Base-by-base conservation (phyloP, 2,888 invertebrate genomes). In the Ernsta delagoae region DNA sequence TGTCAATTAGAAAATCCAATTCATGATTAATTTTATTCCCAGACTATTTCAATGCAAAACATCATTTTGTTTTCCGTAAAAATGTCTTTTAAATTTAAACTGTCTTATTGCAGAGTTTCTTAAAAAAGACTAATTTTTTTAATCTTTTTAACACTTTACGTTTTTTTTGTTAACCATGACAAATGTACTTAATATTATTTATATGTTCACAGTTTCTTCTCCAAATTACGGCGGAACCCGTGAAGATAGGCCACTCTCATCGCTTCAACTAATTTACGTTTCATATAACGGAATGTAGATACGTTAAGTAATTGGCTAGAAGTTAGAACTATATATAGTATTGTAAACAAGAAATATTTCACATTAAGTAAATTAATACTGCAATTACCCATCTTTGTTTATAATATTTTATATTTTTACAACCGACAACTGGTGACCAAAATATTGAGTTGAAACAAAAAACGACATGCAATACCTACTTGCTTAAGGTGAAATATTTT, bases 171-270 rank as follows among this genome's bases (percentile, higher is more conserved):
- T 24, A 43, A 59, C 3, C 3, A 24, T 9, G 11, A 24, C 11
- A 16, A 43, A 43, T 59, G 1, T 50, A 16, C 11, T 39, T 62
- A 9, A 16, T 41, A 43, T 50, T 11, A 1, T 54, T 9, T 62
- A 34, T 61, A 50, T 69, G 56, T 71, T 75, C 86, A 73, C 92
- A 92, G 92, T 76, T 91, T 92, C 82, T 92, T 92, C 88, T 86
- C 90, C 75, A 92, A 90, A 81, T 81, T 92, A 75, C 89, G 92
- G 74, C 91, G 92, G 77, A 90, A 85, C 76, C 88, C 79, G 59
- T 90, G 87, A 92, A 78, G 48, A 41, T 45, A 36, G 31, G 59
- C 7, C 8, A 59, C 48, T 48, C 53, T 48, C 73, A 72, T 73
- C 72, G 71, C 74, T 74, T 77, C 74, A 70, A 71, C 39, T 65